These are phyloP conservation scores for Entomobrya proxima DNA, from an alignment of 2,888 invertebrate genomes.

Conservation along the genomic window DNA sequence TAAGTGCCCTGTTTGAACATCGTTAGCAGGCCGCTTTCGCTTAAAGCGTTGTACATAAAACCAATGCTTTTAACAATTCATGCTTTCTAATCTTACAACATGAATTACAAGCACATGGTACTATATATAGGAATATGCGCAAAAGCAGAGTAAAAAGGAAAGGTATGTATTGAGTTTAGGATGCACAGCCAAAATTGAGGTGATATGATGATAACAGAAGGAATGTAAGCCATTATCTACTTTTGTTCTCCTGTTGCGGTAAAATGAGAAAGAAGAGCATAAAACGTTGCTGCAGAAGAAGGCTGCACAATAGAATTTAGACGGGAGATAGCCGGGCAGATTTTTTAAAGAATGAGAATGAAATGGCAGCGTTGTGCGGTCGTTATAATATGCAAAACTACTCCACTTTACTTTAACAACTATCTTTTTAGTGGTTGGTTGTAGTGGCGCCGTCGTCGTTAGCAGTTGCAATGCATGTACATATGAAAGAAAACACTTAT, in stretches of 20 bases:
- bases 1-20: too few species aligned
- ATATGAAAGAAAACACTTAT: not conserved
- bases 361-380: slow-evolving; percentile 16
- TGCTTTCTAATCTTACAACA: too few species aligned
- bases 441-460: not conserved
- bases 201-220: too few species aligned
- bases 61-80: too few species aligned
- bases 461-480: not conserved
- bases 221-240: too few species aligned
- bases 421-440: not conserved
- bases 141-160: too few species aligned
- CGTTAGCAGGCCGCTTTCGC: too few species aligned
- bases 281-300: not conserved
- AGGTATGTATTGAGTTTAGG: too few species aligned
- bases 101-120: too few species aligned
- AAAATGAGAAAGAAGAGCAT: not conserved
- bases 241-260: not conserved
- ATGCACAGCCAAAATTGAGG: too few species aligned
- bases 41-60: too few species aligned
- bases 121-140: too few species aligned
- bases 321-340: not conserved
- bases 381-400: slow-evolving; percentile 21
- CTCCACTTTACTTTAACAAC: not conserved
- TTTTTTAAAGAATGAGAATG: not conserved
- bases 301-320: not conserved